Conservation (phyloP, 1,140 invertebrate genomes). For the Saxidomus purpurata region DNA sequence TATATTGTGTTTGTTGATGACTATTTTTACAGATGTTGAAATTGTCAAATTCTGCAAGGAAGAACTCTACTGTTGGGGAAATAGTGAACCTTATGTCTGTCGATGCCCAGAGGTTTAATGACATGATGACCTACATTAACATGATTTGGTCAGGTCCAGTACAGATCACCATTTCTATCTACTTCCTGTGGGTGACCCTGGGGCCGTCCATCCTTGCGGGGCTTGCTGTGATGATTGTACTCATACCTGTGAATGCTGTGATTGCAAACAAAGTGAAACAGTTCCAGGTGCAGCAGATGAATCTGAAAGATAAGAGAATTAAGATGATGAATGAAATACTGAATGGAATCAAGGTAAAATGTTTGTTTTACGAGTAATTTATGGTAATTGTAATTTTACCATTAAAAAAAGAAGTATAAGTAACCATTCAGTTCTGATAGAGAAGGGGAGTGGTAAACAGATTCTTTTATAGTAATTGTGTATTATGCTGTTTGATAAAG, state of each 20-base stretch:
- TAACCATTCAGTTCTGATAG: too few relatives aligned
- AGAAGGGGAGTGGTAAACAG: too few relatives aligned
- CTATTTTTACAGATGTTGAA: slow-evolving; percentile 82
- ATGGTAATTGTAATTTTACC: too few relatives aligned
- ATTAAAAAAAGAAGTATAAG: too few relatives aligned
- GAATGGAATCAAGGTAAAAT: slow-evolving; percentile 88
- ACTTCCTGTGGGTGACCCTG: slow-evolving; percentile 95
- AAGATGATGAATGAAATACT: slow-evolving; percentile 87
- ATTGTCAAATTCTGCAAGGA: slow-evolving; percentile 83
- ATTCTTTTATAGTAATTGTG: too few relatives aligned
- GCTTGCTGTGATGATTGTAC: slow-evolving; percentile 85
- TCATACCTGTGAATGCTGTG: slow-evolving; percentile 92
- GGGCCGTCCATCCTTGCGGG: slow-evolving; percentile 86
- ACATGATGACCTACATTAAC: slow-evolving; percentile 92
- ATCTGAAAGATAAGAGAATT: slow-evolving; percentile 88
- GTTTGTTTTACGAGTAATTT: too few relatives aligned
- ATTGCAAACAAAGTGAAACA: slow-evolving; percentile 92
- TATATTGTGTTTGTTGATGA: too few relatives aligned
- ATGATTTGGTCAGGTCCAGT: slow-evolving; percentile 99
- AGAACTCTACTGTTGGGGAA: slow-evolving; percentile 88
- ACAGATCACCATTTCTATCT: slow-evolving; percentile 95
- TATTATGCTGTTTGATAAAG: too few relatives aligned
- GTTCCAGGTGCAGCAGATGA: slow-evolving; percentile 88
- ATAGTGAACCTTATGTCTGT: slow-evolving; percentile 89
- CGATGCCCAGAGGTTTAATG: slow-evolving; percentile 87